A percentile compares a stretch with the other conserved stretches of the same genome.
phyloP scores from a whole-genome alignment of 2,113 vertebrate species.

The Saguinus midas region DNA sequence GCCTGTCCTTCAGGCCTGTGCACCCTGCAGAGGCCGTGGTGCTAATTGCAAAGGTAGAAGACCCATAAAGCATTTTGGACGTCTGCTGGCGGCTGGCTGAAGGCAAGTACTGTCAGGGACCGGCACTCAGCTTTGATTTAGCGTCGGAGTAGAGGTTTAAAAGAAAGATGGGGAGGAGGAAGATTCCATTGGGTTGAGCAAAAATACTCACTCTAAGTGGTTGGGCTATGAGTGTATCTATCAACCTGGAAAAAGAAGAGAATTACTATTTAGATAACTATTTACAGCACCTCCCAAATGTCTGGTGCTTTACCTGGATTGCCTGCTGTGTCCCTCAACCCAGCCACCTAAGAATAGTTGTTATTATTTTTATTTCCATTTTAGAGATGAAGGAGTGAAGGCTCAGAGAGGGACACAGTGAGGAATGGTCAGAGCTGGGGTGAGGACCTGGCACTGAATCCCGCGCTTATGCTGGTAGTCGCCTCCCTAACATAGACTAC shows the following conservation, averaged over 20 bases:
- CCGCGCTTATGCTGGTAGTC: fast-evolving
- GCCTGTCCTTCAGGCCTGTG: neutral
- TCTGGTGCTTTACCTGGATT: fast-evolving
- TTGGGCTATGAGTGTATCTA: fast-evolving
- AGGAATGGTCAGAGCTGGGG: neutral
- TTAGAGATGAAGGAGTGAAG: neutral
- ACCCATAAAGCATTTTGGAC: neutral
- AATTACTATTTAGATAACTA: no score
- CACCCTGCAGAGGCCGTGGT: neutral
- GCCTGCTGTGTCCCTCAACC: neutral
- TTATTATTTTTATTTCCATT: neutral
- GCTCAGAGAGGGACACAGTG: neutral
- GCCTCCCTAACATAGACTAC: fast-evolving
- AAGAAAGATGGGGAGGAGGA: neutral
- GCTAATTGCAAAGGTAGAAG: neutral
- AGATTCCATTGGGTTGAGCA: neutral
- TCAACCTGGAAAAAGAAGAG: neutral
- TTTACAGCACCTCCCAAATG: neutral
- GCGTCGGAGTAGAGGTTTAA: neutral
- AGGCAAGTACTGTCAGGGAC: constrained; percentile 43
- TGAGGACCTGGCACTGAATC: neutral
- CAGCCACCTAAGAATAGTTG: neutral
- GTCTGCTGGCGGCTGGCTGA: neutral
- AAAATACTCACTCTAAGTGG: neutral
- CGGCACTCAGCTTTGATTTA: constrained; percentile 60